These are phyloP conservation scores for Drosophila greeni DNA, from an alignment of 2,888 invertebrate genomes.

Conservation along the genomic window DNA sequence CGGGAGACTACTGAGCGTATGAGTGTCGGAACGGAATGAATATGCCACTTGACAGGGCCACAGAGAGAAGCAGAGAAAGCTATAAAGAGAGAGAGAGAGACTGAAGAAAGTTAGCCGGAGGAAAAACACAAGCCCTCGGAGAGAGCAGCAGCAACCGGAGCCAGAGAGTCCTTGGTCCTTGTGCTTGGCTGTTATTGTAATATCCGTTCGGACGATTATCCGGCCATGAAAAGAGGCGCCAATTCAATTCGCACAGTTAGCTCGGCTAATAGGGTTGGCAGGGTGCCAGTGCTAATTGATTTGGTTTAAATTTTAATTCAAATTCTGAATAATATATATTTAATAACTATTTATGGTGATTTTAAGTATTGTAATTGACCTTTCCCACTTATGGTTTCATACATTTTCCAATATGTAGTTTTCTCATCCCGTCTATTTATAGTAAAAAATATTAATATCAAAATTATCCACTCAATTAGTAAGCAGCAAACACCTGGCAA, in stretches of 20 bases:
- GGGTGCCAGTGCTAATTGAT: neutral
- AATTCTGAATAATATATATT: too few relatives aligned
- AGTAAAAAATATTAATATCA: neutral
- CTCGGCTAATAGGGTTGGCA: slow-evolving; percentile 40
- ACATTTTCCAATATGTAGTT: neutral
- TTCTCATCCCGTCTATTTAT: neutral
- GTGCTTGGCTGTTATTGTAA: slow-evolving; percentile 21
- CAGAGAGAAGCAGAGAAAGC: slow-evolving; percentile 2
- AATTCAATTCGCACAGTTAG: slow-evolving; percentile 44
- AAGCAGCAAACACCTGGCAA: slow-evolving; percentile 23
- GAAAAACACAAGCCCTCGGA: slow-evolving; percentile 24
- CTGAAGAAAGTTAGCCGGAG: slow-evolving; percentile 17
- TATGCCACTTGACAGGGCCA: slow-evolving; percentile 7
- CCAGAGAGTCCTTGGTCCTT: slow-evolving; percentile 14
- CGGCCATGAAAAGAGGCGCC: slow-evolving; percentile 55
- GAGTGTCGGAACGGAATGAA: slow-evolving; percentile 21
- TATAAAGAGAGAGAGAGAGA: slow-evolving; percentile 3
- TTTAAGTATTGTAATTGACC: neutral
- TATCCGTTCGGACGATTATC: slow-evolving; percentile 58
- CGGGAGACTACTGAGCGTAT: slow-evolving; percentile 74
- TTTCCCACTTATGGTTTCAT: neutral
- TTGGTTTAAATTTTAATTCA: neutral
- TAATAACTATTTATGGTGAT: neutral
- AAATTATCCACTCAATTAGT: neutral
- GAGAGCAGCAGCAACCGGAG: slow-evolving; percentile 10